These are phyloP conservation scores for Glossophaga mutica DNA, from an alignment of 2,797 vertebrate genomes.

Conservation along the genomic window DNA sequence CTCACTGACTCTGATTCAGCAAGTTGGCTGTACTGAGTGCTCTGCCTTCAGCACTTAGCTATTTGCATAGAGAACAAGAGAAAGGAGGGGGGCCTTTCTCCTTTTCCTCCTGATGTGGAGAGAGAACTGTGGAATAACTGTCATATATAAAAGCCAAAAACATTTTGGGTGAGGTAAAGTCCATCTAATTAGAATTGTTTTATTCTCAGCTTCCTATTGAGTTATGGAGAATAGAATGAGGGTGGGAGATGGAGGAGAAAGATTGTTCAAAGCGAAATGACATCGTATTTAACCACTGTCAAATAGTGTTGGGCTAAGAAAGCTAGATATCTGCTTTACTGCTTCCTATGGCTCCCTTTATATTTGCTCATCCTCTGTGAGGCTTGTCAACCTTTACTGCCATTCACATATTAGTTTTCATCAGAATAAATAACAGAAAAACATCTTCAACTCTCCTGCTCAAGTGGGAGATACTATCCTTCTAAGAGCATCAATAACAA, in stretches of 20 bases:
- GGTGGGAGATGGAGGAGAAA: background rate
- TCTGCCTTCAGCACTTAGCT: background rate
- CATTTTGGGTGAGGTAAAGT: background rate
- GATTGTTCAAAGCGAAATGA: background rate
- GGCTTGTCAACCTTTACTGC: slow-evolving; percentile 45
- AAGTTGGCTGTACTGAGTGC: background rate
- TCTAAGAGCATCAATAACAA: slow-evolving; percentile 62
- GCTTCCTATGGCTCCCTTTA: slow-evolving; percentile 68
- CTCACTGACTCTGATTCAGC: background rate
- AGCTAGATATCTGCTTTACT: slow-evolving; percentile 20
- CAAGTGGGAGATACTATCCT: slow-evolving; percentile 57
- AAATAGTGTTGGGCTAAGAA: background rate
- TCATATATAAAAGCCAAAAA: background rate
- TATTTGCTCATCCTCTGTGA: slow-evolving; percentile 65
- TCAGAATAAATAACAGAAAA: slow-evolving; percentile 73
- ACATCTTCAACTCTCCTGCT: slow-evolving; percentile 47
- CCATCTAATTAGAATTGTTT: background rate
- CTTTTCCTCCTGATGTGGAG: background rate
- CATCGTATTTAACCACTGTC: background rate
- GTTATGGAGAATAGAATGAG: background rate
- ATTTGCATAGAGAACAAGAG: slow-evolving; percentile 20
- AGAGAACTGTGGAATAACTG: background rate
- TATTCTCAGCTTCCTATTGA: background rate
- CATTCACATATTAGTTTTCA: slow-evolving; percentile 65
- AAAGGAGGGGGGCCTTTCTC: background rate